A percentile compares a stretch with the other conserved stretches of the same genome.
phyloP scores from a whole-genome alignment of 2,113 vertebrate species.

The Neoarius graeffei region DNA sequence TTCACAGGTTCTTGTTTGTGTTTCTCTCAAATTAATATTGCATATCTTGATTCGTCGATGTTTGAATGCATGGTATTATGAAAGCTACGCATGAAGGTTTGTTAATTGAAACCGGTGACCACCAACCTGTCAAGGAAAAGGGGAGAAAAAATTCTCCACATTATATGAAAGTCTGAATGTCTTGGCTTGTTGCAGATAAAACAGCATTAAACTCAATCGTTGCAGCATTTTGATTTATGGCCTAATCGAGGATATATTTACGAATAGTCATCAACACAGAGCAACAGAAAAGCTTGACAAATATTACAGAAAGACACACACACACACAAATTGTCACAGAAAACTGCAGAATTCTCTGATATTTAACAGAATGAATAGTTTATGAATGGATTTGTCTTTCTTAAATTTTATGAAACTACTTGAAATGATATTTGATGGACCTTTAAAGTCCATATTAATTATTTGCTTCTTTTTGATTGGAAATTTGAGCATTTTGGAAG shows the following conservation, averaged over 20 bases:
- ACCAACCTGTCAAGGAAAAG: not conserved
- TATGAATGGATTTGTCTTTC: not conserved
- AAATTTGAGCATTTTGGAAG: not conserved
- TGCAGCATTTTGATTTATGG: constrained; percentile 6
- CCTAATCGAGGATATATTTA: not conserved
- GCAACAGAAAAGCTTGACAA: constrained; percentile 8
- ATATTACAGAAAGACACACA: not conserved
- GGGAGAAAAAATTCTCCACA: not conserved
- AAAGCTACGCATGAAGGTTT: not conserved
- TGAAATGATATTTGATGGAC: not conserved
- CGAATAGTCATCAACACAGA: not conserved
- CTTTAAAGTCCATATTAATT: not conserved
- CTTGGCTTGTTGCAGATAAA: constrained; percentile 51
- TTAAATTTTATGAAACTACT: not conserved
- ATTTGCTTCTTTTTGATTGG: not conserved
- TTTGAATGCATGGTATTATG: not conserved
- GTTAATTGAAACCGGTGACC: not conserved
- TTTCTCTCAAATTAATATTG: not conserved
- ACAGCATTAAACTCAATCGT: not conserved
- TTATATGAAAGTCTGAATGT: not conserved
- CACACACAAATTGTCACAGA: no score
- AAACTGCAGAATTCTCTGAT: not conserved
- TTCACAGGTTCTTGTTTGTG: not conserved
- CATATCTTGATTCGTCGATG: not conserved
- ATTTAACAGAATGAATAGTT: not conserved